phyloP scores from a whole-genome alignment of 1,140 invertebrate genomes.

The Sweltsa coloradensis region DNA sequence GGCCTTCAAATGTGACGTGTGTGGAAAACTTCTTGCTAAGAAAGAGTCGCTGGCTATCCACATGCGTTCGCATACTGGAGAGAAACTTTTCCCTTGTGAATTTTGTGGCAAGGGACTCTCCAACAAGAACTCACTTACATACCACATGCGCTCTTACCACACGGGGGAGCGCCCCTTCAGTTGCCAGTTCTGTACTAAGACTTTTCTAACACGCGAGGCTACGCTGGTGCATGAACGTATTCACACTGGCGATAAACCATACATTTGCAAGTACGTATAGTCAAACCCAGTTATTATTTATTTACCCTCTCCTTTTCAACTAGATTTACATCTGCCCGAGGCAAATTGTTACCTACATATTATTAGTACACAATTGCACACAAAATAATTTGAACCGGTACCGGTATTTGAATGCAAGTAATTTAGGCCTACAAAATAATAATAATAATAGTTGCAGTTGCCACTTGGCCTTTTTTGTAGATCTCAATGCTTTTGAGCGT shows the following conservation, averaged over 20 bases:
- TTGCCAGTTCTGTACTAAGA: conserved; percentile 39
- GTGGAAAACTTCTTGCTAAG: conserved; percentile 9
- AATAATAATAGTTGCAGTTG: no score
- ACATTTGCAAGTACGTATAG: no score
- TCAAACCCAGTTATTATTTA: no score
- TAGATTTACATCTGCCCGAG: no score
- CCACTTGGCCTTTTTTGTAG: no score
- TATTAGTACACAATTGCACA: no score
- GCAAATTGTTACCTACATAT: no score
- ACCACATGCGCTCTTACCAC: conserved; percentile 30
- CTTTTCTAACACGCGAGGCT: conserved; percentile 34
- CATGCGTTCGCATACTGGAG: conserved; percentile 9
- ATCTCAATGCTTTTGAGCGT: no score
- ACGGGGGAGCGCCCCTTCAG: conserved; percentile 37
- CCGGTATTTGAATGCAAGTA: no score
- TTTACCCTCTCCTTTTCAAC: no score
- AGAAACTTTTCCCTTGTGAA: conserved; percentile 6
- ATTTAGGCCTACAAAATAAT: no score
- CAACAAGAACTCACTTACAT: conserved; percentile 23
- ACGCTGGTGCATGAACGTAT: conserved; percentile 37
- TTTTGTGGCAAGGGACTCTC: conserved; percentile 23
- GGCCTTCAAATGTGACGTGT: conserved; percentile 5
- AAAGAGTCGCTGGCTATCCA: conserved; percentile 10
- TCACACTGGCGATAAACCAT: conserved; percentile 46
- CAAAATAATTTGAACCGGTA: no score